phyloP scores from a whole-genome alignment of 2,888 invertebrate genomes.

The Chirona hameri region DNA sequence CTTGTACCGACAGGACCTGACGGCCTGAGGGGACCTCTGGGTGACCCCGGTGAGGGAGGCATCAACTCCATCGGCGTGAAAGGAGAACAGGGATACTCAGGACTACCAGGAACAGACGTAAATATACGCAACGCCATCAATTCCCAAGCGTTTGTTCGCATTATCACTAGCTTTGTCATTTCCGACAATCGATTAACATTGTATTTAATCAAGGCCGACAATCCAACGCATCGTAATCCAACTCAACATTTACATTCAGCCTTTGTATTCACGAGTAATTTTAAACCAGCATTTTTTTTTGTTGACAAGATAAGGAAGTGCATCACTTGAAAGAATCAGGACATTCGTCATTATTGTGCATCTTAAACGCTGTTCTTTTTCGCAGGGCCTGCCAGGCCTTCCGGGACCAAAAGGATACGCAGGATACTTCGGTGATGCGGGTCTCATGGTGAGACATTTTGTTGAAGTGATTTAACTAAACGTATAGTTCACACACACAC shows the following conservation, averaged over 20 bases:
- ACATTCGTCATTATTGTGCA: no score
- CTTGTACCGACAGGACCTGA: constrained; percentile 37
- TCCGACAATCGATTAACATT: no score
- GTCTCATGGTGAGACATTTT: neutral
- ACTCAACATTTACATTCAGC: no score
- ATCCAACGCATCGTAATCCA: no score
- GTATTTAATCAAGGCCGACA: no score
- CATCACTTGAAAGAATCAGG: no score
- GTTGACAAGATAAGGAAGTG: no score
- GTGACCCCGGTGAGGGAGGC: constrained; percentile 48
- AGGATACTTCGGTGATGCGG: neutral
- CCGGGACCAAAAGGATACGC: constrained; percentile 28
- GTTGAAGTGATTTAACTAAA: neutral
- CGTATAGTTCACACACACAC: no score
- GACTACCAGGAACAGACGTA: constrained; percentile 34
- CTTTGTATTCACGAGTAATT: no score
- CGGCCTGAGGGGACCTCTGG: constrained; percentile 42
- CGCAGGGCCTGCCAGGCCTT: constrained; percentile 40
- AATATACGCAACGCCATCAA: neutral
- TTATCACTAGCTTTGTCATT: no score
- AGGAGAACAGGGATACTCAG: constrained; percentile 42
- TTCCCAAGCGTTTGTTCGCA: no score
- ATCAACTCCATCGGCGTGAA: constrained; percentile 44
- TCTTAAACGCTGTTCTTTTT: neutral
- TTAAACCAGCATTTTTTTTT: no score